phyloP scores from a whole-genome alignment of 2,797 vertebrate genomes.

The Austrolebias charrua region DNA sequence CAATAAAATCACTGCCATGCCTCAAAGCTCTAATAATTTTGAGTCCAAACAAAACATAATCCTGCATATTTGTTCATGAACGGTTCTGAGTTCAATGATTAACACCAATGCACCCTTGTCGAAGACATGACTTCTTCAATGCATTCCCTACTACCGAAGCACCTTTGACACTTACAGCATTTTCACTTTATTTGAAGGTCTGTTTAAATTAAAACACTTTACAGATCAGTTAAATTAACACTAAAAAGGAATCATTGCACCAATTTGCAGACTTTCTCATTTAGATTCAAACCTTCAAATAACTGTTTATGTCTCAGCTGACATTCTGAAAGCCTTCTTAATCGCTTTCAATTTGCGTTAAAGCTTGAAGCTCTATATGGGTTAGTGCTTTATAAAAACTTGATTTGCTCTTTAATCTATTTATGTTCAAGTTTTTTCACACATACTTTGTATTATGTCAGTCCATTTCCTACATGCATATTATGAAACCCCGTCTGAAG shows the following conservation, averaged over 20 bases:
- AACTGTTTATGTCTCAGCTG: slow-evolving; percentile 63
- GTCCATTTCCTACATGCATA: slow-evolving; percentile 62
- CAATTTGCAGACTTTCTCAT: slow-evolving; percentile 5
- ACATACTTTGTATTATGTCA: slow-evolving; percentile 15
- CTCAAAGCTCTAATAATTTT: slow-evolving; percentile 25
- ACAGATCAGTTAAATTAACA: background rate
- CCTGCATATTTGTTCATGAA: background rate
- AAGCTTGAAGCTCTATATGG: slow-evolving; percentile 58
- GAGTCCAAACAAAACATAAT: no score
- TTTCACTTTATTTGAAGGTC: slow-evolving; percentile 75
- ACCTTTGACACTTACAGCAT: slow-evolving; percentile 60
- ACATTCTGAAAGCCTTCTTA: slow-evolving; percentile 68
- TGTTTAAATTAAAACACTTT: slow-evolving; percentile 16
- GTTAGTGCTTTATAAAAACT: slow-evolving; percentile 55
- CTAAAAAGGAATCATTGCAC: background rate
- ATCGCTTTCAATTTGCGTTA: slow-evolving; percentile 57
- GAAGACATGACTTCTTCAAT: slow-evolving; percentile 42
- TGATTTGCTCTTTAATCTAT: slow-evolving; percentile 15
- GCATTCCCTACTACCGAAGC: slow-evolving; percentile 33
- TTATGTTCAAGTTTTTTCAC: slow-evolving; percentile 26
- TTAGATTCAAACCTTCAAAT: slow-evolving; percentile 72
- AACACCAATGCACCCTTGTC: slow-evolving; percentile 29
- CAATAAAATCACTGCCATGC: slow-evolving; percentile 41
- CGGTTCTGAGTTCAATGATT: slow-evolving; percentile 1
- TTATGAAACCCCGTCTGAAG: slow-evolving; percentile 39